These are phyloP conservation scores for Phalanger gymnotis DNA, from an alignment of 2,797 vertebrate species.

Conservation along the genomic window DNA sequence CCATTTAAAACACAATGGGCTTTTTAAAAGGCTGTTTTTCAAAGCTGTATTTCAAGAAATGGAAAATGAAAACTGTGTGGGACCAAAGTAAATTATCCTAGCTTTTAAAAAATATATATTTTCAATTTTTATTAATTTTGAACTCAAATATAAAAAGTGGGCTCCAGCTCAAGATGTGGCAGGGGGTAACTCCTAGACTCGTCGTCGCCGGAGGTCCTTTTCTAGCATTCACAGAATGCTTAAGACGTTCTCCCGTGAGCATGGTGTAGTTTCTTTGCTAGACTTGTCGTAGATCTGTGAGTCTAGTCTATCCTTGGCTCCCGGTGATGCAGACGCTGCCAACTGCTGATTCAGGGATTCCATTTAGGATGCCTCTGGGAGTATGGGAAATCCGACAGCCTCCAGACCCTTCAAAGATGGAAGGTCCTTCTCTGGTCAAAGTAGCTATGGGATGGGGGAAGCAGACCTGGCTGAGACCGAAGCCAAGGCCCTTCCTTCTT, in stretches of 20 bases:
- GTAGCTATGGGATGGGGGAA: not conserved
- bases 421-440: not conserved
- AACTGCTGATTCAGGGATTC: not conserved
- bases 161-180: not conserved
- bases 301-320: not conserved
- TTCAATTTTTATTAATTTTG: not conserved
- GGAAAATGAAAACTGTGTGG: not conserved
- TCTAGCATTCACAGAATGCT: not conserved
- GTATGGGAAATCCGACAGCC: not conserved
- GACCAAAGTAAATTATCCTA: not conserved
- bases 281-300: not conserved
- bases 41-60: not conserved
- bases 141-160: not conserved
- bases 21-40: not conserved
- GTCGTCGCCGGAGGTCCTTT: not conserved
- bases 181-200: not conserved
- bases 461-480: not conserved
- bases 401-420: not conserved
- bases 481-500: not conserved
- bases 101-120: not conserved
- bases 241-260: not conserved
- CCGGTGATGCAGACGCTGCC: not conserved
- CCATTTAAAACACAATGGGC: not conserved
- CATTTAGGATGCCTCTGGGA: not conserved
- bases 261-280: not conserved